phyloP scores from a whole-genome alignment of 2,113 vertebrate species.

The Crotalus tigris region DNA sequence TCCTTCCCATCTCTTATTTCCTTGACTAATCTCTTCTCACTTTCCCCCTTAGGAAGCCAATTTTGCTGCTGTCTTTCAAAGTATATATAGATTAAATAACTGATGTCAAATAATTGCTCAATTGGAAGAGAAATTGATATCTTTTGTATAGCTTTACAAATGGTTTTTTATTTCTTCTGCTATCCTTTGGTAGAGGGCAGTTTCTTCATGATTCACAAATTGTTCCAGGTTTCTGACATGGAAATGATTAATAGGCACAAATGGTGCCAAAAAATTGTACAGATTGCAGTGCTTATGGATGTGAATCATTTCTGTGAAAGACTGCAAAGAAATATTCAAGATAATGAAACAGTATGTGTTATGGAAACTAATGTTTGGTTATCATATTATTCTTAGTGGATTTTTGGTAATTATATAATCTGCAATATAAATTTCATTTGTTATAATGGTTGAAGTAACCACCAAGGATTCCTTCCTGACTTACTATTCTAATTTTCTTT shows the following conservation, averaged over 20 bases:
- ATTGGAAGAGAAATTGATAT: background rate
- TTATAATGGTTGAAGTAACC: background rate
- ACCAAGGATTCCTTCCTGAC: background rate
- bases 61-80: background rate
- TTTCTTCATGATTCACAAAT: background rate
- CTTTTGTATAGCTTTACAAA: background rate
- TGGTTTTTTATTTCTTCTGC: background rate
- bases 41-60: background rate
- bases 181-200: background rate
- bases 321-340: background rate
- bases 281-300: background rate
- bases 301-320: background rate
- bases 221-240: background rate
- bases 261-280: background rate
- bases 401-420: background rate
- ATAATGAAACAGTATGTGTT: background rate
- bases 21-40: background rate
- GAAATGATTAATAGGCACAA: background rate
- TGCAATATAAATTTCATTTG: background rate
- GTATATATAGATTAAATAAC: background rate
- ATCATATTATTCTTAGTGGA: background rate
- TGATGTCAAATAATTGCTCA: slow-evolving; percentile 12
- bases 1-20: background rate
- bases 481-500: background rate
- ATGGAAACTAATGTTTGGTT: background rate